Conservation (phyloP, 2,888 invertebrate species). For the Agapetus fuscipes region DNA sequence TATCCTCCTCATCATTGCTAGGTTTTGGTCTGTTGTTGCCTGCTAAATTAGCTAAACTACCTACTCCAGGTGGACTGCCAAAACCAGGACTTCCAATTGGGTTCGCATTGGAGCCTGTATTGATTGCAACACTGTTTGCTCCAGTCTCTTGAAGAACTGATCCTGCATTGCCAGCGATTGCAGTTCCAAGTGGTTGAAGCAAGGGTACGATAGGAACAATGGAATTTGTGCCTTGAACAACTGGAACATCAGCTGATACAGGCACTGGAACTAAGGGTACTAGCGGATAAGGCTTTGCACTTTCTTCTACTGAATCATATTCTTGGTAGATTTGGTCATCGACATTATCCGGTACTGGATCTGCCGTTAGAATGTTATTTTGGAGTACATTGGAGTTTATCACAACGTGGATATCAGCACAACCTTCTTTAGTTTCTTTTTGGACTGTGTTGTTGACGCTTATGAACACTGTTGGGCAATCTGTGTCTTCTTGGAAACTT, state of each 20-base stretch:
- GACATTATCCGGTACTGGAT: slow-evolving; percentile 26
- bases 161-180: not conserved
- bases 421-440: slow-evolving; percentile 52
- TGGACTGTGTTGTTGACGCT: slow-evolving; percentile 44
- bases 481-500: slow-evolving; percentile 28
- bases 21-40: slow-evolving; percentile 5
- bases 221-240: slow-evolving; percentile 22
- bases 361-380: slow-evolving; percentile 39
- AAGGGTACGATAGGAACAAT: slow-evolving; percentile 13
- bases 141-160: not conserved
- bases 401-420: slow-evolving; percentile 59
- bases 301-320: slow-evolving; percentile 8
- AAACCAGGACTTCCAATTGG: not conserved
- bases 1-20: slow-evolving; percentile 31
- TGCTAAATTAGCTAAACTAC: slow-evolving; percentile 17
- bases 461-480: slow-evolving; percentile 49
- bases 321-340: not conserved
- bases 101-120: not conserved
- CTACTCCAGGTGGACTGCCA: slow-evolving; percentile 3
- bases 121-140: not conserved
- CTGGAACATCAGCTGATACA: slow-evolving; percentile 17
- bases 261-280: slow-evolving; percentile 12
- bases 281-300: slow-evolving; percentile 9
- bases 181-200: not conserved
- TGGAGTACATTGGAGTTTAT: slow-evolving; percentile 60